Base-by-base conservation (phyloP, 2,113 vertebrate genomes). In the Syrrhaptes paradoxus region DNA sequence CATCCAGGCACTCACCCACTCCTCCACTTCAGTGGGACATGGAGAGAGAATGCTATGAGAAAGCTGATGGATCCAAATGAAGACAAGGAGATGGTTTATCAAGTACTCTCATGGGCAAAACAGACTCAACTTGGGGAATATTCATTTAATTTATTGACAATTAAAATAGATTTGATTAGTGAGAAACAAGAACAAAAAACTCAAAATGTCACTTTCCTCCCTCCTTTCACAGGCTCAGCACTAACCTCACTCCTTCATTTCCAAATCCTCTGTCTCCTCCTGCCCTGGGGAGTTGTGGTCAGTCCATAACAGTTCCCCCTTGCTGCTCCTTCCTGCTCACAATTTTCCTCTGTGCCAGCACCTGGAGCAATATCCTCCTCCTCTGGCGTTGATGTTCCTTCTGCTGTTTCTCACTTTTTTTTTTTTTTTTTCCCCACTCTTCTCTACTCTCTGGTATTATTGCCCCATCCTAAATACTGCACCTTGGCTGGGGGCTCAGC, bases 151-250 rank as follows among this genome's bases (percentile, higher is more conserved):
- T 46, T 75, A 22, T 48, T 46, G 31, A 4, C 10, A 54, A 36
- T 22, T 65, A 17, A 49, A 70, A 88, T 31, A 62, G 4, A 34
- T 73, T 45, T 31, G 7, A 4, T 10, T 31, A 24, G 18, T 43
- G 19, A 59, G 20, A 58, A 88, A 75, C 8, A 52, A 17, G 17
- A 49, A 55, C 7, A 70, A 80, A 80, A 65, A 9, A 19, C 7
- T 45, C 22, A 45, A 65, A 75, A 80, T 19, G 9, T 19, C n/a
- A 14, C 49, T 80, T 75, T 68, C 43, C 21, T 36, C 9, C 6
- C 29, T 4, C 4, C 5, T 65, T 74, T 66, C 62, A n/a, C 4
- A 31, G 21, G 10, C 31, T 85, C 26, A n/a, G 12, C 0, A 1
- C 31, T 66, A 38, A 34, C 32, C 34, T 66, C 46, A 34, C 4